phyloP scores from a whole-genome alignment of 2,797 vertebrate genomes.

The Gymnothorax javanicus region DNA sequence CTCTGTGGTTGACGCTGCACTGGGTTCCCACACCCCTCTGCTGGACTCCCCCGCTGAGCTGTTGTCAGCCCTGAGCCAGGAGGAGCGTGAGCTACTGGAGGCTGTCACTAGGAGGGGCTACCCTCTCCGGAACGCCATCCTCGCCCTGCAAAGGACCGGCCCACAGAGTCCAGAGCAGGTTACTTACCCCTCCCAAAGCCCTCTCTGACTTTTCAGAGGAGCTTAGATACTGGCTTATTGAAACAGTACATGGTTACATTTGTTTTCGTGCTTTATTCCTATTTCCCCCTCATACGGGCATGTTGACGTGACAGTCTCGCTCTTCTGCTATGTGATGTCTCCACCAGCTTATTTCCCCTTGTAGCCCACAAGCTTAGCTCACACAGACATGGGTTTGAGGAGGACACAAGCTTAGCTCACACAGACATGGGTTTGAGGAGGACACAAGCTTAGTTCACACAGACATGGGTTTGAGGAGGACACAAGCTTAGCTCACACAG shows the following conservation, averaged over 20 bases:
- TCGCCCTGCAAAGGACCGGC: constrained; percentile 89
- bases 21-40: constrained; percentile 55
- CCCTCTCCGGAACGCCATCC: constrained; percentile 81
- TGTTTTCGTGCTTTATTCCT: background rate
- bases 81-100: constrained; percentile 88
- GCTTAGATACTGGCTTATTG: background rate
- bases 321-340: background rate
- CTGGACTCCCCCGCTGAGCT: constrained; percentile 78
- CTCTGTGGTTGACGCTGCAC: constrained; percentile 47
- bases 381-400: background rate
- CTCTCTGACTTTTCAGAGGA: background rate
- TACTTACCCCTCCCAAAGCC: constrained; percentile 24
- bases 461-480: background rate
- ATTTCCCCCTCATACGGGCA: too few species aligned
- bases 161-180: constrained; percentile 85
- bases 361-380: background rate
- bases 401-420: background rate
- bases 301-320: too few species aligned
- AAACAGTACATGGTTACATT: background rate
- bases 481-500: background rate
- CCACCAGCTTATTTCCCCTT: background rate
- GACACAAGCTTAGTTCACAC: background rate
- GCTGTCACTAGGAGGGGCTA: constrained; percentile 84
- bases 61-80: constrained; percentile 84
- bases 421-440: too few species aligned